phyloP scores from a whole-genome alignment of 2,113 vertebrate species.

The Anser brachyrhynchus region DNA sequence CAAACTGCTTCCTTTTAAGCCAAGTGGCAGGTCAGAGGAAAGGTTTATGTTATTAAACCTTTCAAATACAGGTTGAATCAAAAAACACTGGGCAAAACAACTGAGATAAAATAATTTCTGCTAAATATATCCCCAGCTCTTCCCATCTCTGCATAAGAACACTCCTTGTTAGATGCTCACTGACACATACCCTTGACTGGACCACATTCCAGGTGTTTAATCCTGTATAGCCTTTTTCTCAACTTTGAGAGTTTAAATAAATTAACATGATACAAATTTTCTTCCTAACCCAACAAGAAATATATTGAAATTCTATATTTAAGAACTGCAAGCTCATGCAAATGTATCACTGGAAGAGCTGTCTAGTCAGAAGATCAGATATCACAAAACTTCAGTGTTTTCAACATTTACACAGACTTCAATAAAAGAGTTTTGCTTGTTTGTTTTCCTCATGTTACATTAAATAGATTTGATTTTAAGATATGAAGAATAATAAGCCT shows the following conservation, averaged over 20 bases:
- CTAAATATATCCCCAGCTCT: not conserved
- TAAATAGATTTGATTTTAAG: not conserved
- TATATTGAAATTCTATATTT: not conserved
- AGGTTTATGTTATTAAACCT: not conserved
- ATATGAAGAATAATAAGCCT: not conserved
- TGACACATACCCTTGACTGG: not conserved
- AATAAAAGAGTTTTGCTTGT: not conserved
- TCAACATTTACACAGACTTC: not conserved
- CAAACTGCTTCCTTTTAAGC: not conserved
- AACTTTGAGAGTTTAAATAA: not conserved
- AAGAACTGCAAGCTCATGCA: not conserved
- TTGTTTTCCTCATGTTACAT: not conserved
- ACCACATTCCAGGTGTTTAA: not conserved
- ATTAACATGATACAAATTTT: not conserved
- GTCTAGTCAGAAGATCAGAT: not conserved
- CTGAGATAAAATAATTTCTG: not conserved
- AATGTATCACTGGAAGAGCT: not conserved
- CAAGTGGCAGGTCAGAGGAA: not conserved
- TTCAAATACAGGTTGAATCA: not conserved
- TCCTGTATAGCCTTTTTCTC: not conserved
- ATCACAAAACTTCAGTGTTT: not conserved
- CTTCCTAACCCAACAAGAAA: not conserved
- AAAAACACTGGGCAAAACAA: not conserved
- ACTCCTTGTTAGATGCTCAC: not conserved
- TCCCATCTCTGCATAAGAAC: not conserved